Conservation (phyloP, 2,113 vertebrate species). For the Neopipo cinnamomea region DNA sequence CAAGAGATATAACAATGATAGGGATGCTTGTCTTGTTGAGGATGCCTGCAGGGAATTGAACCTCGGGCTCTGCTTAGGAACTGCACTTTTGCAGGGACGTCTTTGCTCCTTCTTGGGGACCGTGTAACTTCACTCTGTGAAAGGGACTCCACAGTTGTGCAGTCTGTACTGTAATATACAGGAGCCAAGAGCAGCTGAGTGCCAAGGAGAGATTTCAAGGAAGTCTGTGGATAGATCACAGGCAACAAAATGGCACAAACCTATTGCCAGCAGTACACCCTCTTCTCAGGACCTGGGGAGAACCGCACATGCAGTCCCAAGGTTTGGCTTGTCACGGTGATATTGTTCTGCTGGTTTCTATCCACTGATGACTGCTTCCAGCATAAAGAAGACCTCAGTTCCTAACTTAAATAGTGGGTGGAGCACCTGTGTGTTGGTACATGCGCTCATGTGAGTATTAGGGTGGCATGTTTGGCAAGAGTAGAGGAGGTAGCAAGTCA, state of each 20-base stretch:
- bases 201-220: neutral
- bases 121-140: neutral
- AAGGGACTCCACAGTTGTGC: neutral
- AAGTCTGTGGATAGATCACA: neutral
- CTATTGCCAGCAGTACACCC: rapidly evolving
- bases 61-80: neutral
- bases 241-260: neutral
- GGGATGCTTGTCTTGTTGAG: neutral
- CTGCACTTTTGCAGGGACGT: neutral
- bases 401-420: neutral
- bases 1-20: rapidly evolving
- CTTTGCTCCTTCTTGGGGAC: neutral
- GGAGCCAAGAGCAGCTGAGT: neutral
- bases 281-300: neutral
- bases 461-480: neutral
- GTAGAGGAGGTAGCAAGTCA: neutral
- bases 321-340: rapidly evolving
- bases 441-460: rapidly evolving
- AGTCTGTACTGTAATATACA: neutral
- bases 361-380: neutral
- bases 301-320: rapidly evolving
- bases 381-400: neutral
- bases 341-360: neutral
- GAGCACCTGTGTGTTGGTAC: neutral
- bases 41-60: neutral